Evolutionary conservation across 2,797 vertebrate genomes (phyloP), one percentile per base, ranked within the genome.

Genomic region (Cossypha heuglini): DNA sequence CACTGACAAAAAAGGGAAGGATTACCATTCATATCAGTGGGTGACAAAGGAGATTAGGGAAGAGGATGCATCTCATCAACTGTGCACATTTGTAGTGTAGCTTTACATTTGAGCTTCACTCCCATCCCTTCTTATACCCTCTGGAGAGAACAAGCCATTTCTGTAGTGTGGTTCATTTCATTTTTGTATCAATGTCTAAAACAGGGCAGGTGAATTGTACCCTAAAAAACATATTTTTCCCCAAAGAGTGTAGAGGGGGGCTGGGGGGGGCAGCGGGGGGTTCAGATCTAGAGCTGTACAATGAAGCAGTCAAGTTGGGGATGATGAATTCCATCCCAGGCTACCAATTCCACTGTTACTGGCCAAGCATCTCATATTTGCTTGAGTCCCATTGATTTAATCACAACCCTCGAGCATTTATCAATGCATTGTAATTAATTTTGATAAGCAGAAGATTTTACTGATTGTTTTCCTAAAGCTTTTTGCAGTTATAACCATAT

Each of bases 401-500:
- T 75, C 26, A 75, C 81, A 68, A 77, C 76, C 75, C 87, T 88
- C 15, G 4, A 63, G 81, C 87, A 49, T 81, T 45, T 55, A 52
- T 94, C 85, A 84, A 57, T 95, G 92, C 49, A 22, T 12, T 80
- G 72, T 90, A 72, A 91, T 95, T 87, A 91, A 64, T 88, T 93
- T 80, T 71, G 81, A 49, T 94, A 91, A 93, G 66, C 43, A 86
- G 35, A 89, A 78, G 71, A 84, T 67, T 29, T 46, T 85, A 69
- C 58, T 93, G 84, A 61, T 95, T 93, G 63, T 96, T 94, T 96
- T 95, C 89, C 82, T 71, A 20, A 89, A 96, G 92, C 85, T 95
- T 95, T 96, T 94, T 92, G 74, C 76, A 79, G 42, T 87, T 93
- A 55, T 69, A 86, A 79, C 58, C 40, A 28, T 86, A 73, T 93